These are phyloP conservation scores for Meloe dianella DNA, from an alignment of 2,888 invertebrate genomes.

Conservation along the genomic window DNA sequence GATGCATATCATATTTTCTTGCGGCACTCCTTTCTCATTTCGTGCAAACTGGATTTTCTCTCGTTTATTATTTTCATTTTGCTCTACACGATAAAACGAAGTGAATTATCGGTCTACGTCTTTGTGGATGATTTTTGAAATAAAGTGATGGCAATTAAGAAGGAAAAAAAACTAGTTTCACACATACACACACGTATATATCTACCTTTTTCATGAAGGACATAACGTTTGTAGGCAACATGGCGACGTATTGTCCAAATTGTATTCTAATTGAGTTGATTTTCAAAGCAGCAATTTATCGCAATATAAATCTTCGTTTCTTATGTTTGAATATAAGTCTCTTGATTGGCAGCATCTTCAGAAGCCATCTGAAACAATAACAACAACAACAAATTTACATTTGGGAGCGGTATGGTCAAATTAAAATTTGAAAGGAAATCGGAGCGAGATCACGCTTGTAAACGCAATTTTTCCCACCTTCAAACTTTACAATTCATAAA, in stretches of 20 bases:
- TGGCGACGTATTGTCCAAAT: slow-evolving; percentile 61
- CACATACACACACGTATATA: too few relatives aligned
- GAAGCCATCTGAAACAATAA: slow-evolving; percentile 39
- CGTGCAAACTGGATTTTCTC: neutral
- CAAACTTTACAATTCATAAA: neutral
- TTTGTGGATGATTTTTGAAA: neutral
- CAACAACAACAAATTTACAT: neutral
- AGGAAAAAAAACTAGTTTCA: too few relatives aligned
- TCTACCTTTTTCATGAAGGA: slow-evolving; percentile 91
- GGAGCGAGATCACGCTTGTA: neutral
- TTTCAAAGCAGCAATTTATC: slow-evolving; percentile 21
- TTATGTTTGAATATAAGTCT: slow-evolving; percentile 36
- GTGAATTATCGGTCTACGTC: neutral
- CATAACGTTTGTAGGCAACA: slow-evolving; percentile 91
- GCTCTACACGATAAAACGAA: neutral
- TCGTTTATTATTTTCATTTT: neutral
- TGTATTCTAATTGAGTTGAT: slow-evolving; percentile 13
- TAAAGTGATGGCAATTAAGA: neutral
- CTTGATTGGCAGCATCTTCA: slow-evolving; percentile 34
- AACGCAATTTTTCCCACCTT: neutral
- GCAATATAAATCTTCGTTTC: slow-evolving; percentile 30
- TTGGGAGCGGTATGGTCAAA: neutral
- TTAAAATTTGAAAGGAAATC: neutral
- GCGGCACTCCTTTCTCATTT: neutral
- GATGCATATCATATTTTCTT: neutral